Conservation (phyloP, 2,113 vertebrate species). For the Amphiprion ocellaris region DNA sequence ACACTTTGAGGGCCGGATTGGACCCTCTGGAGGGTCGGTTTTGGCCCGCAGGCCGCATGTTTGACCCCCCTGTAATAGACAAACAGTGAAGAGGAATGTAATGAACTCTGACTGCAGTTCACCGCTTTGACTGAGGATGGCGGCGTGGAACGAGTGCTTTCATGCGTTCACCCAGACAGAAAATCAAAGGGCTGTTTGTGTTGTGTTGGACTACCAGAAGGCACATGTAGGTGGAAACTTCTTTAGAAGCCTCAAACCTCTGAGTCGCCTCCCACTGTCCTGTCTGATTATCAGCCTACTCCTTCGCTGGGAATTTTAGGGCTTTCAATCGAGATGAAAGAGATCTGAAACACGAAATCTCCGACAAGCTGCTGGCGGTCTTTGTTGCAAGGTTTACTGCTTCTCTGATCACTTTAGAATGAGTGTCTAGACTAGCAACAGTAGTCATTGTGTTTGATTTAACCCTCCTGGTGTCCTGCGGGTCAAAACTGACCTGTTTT, state of each 20-base stretch:
- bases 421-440: neutral
- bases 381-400: neutral
- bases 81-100: neutral
- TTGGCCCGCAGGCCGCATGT: no score
- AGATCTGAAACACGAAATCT: neutral
- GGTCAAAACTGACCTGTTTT: no score
- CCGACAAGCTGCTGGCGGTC: neutral
- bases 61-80: no score
- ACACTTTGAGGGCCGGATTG: no score
- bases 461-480: no score
- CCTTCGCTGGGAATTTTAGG: conserved; percentile 25
- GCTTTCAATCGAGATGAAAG: conserved; percentile 26
- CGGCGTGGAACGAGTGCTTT: conserved; percentile 36
- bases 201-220: conserved; percentile 35
- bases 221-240: conserved; percentile 52
- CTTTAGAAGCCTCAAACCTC: conserved; percentile 22
- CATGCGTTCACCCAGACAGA: neutral
- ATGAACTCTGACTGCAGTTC: conserved; percentile 44
- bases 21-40: no score
- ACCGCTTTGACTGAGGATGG: conserved; percentile 53
- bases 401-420: neutral
- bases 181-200: conserved; percentile 37
- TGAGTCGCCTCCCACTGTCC: conserved; percentile 36
- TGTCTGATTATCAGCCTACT: conserved; percentile 40
- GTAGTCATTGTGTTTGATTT: no score